Evolutionary conservation across 2,888 invertebrate genomes (phyloP).

Genomic region (Gonocerus acuteangulatus): DNA sequence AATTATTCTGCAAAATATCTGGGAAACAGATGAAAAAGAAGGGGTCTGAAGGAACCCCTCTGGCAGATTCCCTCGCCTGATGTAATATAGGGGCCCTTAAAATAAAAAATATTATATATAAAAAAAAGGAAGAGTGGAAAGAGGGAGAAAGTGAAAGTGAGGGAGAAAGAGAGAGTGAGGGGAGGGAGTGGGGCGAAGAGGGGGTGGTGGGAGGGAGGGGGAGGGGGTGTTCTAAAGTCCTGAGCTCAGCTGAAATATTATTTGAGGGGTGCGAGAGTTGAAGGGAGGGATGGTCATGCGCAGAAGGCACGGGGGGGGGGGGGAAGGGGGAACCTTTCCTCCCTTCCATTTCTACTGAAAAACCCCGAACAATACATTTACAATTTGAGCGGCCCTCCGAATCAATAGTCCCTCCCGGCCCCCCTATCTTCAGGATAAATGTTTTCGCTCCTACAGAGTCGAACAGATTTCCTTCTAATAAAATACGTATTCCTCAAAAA

Average conservation of each 20-base stretch:
- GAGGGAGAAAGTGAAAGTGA: too few relatives aligned
- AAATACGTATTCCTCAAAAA: not conserved
- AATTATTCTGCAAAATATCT: too few relatives aligned
- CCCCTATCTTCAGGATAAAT: slow-evolving; percentile 15
- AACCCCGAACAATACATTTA: slow-evolving; percentile 36
- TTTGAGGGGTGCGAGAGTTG: slow-evolving; percentile 11
- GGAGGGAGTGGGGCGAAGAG: too few relatives aligned
- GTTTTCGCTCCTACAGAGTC: not conserved
- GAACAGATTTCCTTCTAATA: not conserved
- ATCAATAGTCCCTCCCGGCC: slow-evolving; percentile 33
- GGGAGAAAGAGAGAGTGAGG: too few relatives aligned
- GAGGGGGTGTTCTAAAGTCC: not conserved
- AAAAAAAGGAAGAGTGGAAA: too few relatives aligned
- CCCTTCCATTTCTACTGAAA: slow-evolving; percentile 31
- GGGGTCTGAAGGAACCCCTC: too few relatives aligned
- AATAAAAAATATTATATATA: too few relatives aligned
- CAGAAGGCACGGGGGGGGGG: slow-evolving; percentile 13
- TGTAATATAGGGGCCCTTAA: too few relatives aligned
- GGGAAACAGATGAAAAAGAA: too few relatives aligned
- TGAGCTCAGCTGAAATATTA: slow-evolving; percentile 17
- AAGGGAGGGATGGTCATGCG: slow-evolving; percentile 9
- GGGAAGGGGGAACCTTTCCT: not conserved
- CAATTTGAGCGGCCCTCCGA: slow-evolving; percentile 34
- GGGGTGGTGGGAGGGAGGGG: not conserved
- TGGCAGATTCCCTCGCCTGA: too few relatives aligned